Percentiles rank a stretch among this genome's conserved stretches.
Evolutionary conservation across 1,140 invertebrate species (phyloP).

Genomic region (Drosophila arawakana): DNA sequence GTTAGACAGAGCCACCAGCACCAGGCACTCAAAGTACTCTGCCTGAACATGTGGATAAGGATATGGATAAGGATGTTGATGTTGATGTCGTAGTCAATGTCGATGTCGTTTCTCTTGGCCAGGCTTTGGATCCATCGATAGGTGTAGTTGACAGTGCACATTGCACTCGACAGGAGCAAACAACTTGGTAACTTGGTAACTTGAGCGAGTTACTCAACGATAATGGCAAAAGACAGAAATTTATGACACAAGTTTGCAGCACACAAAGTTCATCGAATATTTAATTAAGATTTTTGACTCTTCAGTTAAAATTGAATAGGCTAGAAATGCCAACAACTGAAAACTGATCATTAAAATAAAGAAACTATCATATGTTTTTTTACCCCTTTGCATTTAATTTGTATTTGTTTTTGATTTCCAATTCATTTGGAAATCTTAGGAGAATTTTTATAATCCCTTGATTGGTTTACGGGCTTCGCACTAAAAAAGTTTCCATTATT

Average conservation of each 20-base stretch:
- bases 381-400: too few relatives aligned
- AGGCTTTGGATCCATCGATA: slow-evolving; percentile 29
- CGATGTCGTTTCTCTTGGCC: neutral
- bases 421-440: neutral
- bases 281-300: slow-evolving; percentile 40
- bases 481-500: slow-evolving; percentile 11
- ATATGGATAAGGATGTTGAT: neutral
- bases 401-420: too few relatives aligned
- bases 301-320: slow-evolving; percentile 31
- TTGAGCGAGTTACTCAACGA: slow-evolving; percentile 20
- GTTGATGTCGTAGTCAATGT: neutral
- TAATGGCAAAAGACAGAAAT: neutral
- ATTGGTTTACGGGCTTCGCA: neutral
- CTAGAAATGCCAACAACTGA: neutral
- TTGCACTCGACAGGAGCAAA: slow-evolving; percentile 30
- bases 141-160: slow-evolving; percentile 38
- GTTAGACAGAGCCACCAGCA: slow-evolving; percentile 59
- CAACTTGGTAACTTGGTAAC: slow-evolving; percentile 19
- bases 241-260: slow-evolving; percentile 8
- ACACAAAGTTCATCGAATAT: slow-evolving; percentile 16
- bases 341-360: too few relatives aligned
- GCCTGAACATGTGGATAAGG: slow-evolving; percentile 9
- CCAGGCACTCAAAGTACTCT: slow-evolving; percentile 1
- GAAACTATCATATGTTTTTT: too few relatives aligned
- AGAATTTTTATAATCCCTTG: neutral